Conservation (phyloP, 2,888 invertebrate species). For the Napeogenes sylphis region DNA sequence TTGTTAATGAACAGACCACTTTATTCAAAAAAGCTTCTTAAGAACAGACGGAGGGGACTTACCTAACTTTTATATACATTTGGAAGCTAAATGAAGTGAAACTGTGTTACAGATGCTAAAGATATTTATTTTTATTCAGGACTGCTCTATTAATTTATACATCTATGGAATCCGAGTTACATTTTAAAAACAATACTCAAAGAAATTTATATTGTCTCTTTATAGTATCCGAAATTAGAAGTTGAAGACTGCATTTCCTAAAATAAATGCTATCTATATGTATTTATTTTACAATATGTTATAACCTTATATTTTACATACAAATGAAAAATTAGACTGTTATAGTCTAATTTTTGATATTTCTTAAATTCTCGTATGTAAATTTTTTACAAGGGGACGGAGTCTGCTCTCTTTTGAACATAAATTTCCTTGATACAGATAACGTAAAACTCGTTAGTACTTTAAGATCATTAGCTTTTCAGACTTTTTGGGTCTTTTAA, state of each 20-base stretch:
- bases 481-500: not conserved
- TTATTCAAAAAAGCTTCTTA: constrained; percentile 70
- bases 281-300: no score
- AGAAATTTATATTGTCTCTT: no score
- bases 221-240: no score
- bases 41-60: constrained; percentile 62
- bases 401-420: constrained; percentile 4
- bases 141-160: not conserved
- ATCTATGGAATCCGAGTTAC: not conserved
- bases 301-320: no score
- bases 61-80: constrained; percentile 75
- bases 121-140: constrained; percentile 47
- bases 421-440: constrained; percentile 7
- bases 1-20: constrained; percentile 42
- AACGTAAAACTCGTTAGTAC: constrained; percentile 1
- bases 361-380: not conserved
- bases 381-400: not conserved
- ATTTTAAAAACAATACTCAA: not conserved
- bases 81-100: constrained; percentile 72
- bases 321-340: no score
- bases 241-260: no score
- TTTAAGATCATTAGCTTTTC: not conserved
- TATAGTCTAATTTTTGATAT: not conserved
- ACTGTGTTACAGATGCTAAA: constrained; percentile 62
- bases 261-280: no score